phyloP scores from a whole-genome alignment of 2,797 vertebrate species.

The Holocentrus rufus region DNA sequence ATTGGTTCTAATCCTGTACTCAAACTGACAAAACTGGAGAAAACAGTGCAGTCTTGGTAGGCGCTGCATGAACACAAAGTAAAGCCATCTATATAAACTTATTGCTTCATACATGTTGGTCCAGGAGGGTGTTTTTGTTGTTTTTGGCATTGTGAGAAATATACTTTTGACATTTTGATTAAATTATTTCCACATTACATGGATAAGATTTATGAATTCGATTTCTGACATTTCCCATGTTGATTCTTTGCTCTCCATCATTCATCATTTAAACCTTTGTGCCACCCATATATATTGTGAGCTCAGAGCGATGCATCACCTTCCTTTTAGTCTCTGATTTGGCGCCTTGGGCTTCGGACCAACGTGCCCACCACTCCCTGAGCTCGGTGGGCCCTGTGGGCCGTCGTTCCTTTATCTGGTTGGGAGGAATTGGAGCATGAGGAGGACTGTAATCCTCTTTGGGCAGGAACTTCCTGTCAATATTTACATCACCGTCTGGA shows the following conservation, averaged over 20 bases:
- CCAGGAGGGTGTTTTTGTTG: too few species aligned
- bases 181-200: background rate
- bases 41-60: too few species aligned
- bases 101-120: too few species aligned
- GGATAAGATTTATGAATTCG: background rate
- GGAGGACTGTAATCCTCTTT: constrained; percentile 53
- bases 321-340: constrained; percentile 50
- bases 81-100: too few species aligned
- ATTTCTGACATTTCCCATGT: background rate
- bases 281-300: constrained; percentile 78
- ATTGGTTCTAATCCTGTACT: too few species aligned
- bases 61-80: too few species aligned
- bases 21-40: too few species aligned
- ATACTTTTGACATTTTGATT: background rate
- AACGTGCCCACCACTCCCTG: constrained; percentile 80
- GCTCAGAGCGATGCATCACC: constrained; percentile 78
- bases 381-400: constrained; percentile 75
- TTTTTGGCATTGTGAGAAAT: too few species aligned
- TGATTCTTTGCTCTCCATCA: background rate
- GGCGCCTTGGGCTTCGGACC: constrained; percentile 70
- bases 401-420: constrained; percentile 71
- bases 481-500: constrained; percentile 41
- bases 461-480: constrained; percentile 70
- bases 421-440: constrained; percentile 60
- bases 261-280: constrained; percentile 71